Evolutionary conservation across 2,113 vertebrate genomes (phyloP).

Genomic region (Ellobius talpinus): DNA sequence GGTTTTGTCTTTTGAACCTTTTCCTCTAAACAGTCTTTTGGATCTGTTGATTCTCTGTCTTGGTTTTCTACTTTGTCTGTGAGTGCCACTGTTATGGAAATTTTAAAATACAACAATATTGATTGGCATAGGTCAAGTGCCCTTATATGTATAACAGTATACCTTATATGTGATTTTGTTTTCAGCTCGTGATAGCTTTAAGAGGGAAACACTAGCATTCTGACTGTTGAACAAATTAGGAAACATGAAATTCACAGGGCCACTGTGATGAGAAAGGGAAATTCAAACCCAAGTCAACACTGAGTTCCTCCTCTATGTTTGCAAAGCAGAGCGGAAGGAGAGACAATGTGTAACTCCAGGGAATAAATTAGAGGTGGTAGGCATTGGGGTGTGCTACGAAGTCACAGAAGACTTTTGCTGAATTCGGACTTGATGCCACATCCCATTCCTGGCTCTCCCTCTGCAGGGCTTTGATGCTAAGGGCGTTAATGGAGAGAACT

Average conservation of each 20-base stretch:
- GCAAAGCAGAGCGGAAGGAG: conserved; percentile 33
- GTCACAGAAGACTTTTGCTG: not conserved
- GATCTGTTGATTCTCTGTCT: conserved; percentile 50
- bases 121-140: not conserved
- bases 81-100: not conserved
- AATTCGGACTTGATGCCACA: not conserved
- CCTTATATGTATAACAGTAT: not conserved
- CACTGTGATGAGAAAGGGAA: not conserved
- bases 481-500: not conserved
- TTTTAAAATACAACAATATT: not conserved
- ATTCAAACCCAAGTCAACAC: conserved; percentile 20
- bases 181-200: not conserved
- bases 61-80: conserved; percentile 42
- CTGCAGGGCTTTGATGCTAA: not conserved
- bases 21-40: not conserved
- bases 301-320: not conserved
- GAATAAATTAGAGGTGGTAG: conserved; percentile 2
- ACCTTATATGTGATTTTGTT: conserved; percentile 18
- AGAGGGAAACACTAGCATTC: not conserved
- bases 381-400: conserved; percentile 8
- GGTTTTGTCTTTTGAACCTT: conserved; percentile 1
- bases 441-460: not conserved
- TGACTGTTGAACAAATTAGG: not conserved
- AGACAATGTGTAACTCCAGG: conserved; percentile 18
- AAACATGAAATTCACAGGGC: not conserved